These are phyloP conservation scores for Corythaeola cristata DNA, from an alignment of 2,113 vertebrate genomes.

Conservation along the genomic window DNA sequence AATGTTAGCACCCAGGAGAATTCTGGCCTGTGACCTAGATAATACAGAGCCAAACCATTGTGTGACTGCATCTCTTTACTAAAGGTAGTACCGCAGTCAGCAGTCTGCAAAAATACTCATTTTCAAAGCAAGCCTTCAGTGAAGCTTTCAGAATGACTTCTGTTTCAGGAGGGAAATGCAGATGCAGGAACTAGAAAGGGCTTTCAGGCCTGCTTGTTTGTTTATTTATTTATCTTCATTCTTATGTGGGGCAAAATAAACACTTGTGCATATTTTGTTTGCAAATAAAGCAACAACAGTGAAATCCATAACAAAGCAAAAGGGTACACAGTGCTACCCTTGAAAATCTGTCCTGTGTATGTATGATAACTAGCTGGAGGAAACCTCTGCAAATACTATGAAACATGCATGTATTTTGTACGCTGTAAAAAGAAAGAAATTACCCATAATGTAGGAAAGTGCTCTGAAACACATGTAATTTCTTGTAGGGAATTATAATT, in stretches of 20 bases:
- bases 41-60: constrained; percentile 15
- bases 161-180: not conserved
- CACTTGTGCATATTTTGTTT: not conserved
- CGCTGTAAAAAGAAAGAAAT: not conserved
- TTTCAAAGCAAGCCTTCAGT: constrained; percentile 59
- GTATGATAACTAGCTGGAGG: not conserved
- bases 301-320: not conserved
- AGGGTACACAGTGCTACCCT: not conserved
- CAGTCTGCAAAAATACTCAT: constrained; percentile 34
- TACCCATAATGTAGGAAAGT: not conserved
- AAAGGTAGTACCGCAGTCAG: constrained; percentile 9
- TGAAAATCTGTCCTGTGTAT: not conserved
- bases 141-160: constrained; percentile 38
- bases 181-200: not conserved
- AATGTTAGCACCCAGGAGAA: constrained; percentile 8
- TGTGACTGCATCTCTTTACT: not conserved
- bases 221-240: not conserved
- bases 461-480: not conserved
- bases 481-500: not conserved
- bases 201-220: not conserved
- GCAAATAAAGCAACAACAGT: not conserved
- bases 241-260: not conserved
- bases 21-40: constrained; percentile 25
- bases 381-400: not conserved
- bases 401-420: not conserved